Evolutionary conservation across 2,113 vertebrate genomes (phyloP).

Genomic region (Hemichromis elongatus): DNA sequence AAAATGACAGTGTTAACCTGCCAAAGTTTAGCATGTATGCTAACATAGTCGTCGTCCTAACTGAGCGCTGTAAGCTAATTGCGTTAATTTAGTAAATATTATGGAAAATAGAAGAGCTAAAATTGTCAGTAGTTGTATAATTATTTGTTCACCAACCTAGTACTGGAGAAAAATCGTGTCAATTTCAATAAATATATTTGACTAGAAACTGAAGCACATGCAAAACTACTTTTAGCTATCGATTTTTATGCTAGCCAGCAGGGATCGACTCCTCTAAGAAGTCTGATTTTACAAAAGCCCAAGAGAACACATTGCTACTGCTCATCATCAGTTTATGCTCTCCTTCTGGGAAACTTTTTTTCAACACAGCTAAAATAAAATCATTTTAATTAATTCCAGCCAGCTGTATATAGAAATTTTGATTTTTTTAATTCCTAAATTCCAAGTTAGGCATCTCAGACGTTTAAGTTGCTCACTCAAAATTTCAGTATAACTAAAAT

Average conservation of each 20-base stretch:
- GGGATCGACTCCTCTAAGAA: not conserved
- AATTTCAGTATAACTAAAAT: not conserved
- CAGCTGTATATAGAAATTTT: not conserved
- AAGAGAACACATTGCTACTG: not conserved
- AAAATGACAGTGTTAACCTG: not conserved
- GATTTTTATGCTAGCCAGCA: not conserved
- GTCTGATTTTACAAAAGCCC: not conserved
- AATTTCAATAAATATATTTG: not conserved
- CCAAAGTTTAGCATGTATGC: not conserved
- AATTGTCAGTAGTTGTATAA: not conserved
- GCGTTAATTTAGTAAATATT: not conserved
- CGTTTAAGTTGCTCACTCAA: not conserved
- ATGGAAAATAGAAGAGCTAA: not conserved
- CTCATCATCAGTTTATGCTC: not conserved
- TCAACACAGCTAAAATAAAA: not conserved
- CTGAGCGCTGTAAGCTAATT: not conserved
- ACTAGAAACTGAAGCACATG: not conserved
- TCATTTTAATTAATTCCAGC: fast-evolving
- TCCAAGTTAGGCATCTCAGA: not conserved
- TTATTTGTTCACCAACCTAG: not conserved
- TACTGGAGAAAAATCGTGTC: not conserved
- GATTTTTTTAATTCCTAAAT: not conserved
- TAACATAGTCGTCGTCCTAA: not conserved
- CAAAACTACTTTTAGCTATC: not conserved
- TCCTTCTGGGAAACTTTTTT: not conserved